phyloP scores from a whole-genome alignment of 1,140 invertebrate species.

The Fopius arisanus region DNA sequence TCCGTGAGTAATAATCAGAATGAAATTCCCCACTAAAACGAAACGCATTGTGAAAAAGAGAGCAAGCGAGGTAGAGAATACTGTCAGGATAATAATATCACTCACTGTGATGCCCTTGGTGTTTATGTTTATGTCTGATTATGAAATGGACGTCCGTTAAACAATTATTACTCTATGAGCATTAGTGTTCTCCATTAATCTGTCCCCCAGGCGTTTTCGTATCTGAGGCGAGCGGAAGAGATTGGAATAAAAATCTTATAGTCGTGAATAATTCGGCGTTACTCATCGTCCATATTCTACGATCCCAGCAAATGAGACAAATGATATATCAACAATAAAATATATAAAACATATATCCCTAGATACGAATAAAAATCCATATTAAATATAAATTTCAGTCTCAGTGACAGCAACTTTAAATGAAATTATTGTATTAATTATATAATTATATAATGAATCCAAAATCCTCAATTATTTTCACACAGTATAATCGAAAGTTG shows the following conservation, averaged over 20 bases:
- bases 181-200: background rate
- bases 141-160: constrained; percentile 25
- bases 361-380: no score
- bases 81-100: background rate
- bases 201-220: background rate
- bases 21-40: background rate
- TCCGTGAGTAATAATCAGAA: background rate
- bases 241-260: constrained; percentile 10
- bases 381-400: no score
- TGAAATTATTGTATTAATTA: no score
- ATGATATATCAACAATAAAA: background rate
- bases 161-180: constrained; percentile 15
- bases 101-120: background rate
- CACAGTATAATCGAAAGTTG: no score
- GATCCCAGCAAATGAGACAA: background rate
- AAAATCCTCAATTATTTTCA: no score
- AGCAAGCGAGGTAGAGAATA: background rate
- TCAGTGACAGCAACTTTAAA: no score
- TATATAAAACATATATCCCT: no score
- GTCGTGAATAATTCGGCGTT: constrained; percentile 17
- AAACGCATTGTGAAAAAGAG: background rate
- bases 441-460: no score
- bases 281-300: background rate
- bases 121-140: constrained; percentile 22
- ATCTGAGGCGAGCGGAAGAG: background rate